These are phyloP conservation scores for Macrotus californicus DNA, from an alignment of 2,113 vertebrate genomes.

Conservation along the genomic window DNA sequence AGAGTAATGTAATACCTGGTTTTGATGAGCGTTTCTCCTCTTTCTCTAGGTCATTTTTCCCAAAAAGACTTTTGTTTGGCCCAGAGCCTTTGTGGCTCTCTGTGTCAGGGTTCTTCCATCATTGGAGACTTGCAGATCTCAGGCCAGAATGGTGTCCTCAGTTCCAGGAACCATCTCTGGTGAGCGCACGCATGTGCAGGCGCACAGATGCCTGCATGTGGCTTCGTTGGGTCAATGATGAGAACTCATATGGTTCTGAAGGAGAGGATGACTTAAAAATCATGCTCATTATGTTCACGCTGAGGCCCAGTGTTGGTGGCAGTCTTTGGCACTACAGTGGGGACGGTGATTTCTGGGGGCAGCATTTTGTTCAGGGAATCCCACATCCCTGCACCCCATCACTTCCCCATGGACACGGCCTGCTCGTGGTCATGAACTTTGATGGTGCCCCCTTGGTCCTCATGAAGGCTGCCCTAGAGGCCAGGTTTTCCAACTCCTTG, in stretches of 20 bases:
- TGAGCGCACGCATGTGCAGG: background rate
- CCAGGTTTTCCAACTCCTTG: no score
- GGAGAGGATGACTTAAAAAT: background rate
- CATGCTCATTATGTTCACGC: no score
- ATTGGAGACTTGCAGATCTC: fast-evolving
- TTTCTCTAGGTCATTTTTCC: background rate
- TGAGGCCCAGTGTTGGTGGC: background rate
- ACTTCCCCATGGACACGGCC: no score
- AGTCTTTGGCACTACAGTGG: background rate
- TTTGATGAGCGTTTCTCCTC: background rate
- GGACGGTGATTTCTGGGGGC: no score
- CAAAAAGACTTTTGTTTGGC: background rate
- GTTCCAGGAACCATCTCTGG: background rate
- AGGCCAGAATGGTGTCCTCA: background rate
- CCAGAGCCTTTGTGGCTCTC: background rate
- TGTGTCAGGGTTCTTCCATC: background rate
- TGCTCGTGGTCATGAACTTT: no score
- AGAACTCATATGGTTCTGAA: background rate
- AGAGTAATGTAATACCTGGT: fast-evolving
- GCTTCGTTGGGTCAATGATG: background rate
- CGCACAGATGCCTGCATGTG: background rate
- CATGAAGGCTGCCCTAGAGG: no score
- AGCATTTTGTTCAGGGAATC: no score
- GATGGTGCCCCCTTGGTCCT: no score
- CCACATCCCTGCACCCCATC: no score